These are phyloP conservation scores for Epinephelus coioides DNA, from an alignment of 2,797 vertebrate genomes.

Conservation along the genomic window DNA sequence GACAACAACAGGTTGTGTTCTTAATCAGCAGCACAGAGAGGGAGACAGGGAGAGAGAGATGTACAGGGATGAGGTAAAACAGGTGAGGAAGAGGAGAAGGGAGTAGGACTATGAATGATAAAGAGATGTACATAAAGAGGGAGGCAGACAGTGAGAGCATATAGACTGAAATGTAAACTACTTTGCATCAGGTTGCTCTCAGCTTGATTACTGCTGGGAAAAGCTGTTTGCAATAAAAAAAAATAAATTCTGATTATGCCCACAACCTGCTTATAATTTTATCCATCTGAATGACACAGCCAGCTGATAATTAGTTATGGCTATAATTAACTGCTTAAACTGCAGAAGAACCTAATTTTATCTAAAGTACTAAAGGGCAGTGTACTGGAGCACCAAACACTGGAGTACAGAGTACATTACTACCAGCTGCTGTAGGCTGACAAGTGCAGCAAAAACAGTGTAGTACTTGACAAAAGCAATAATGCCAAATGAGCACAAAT, in stretches of 20 bases:
- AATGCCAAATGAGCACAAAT: neutral
- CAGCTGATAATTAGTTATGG: slow-evolving; percentile 65
- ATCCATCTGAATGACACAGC: slow-evolving; percentile 51
- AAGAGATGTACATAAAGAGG: slow-evolving; percentile 19
- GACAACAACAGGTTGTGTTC: slow-evolving; percentile 83
- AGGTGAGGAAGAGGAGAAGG: slow-evolving; percentile 39
- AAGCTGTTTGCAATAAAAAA: slow-evolving; percentile 65
- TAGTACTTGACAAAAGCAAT: neutral
- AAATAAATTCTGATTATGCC: slow-evolving; percentile 69
- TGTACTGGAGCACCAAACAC: slow-evolving; percentile 26
- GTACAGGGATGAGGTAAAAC: slow-evolving; percentile 42
- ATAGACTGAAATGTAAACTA: slow-evolving; percentile 68
- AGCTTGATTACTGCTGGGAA: slow-evolving; percentile 75
- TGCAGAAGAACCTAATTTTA: slow-evolving; percentile 52
- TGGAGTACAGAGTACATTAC: slow-evolving; percentile 19
- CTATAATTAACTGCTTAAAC: slow-evolving; percentile 70
- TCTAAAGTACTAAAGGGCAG: slow-evolving; percentile 28
- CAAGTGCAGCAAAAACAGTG: neutral
- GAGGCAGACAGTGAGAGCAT: slow-evolving; percentile 41
- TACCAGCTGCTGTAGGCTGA: neutral
- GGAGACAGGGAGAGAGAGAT: slow-evolving; percentile 38
- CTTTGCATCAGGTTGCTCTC: slow-evolving; percentile 70
- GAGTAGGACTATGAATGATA: slow-evolving; percentile 14
- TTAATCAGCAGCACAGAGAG: slow-evolving; percentile 76
- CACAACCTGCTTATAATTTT: slow-evolving; percentile 38